Evolutionary conservation across 35 echinoderm and acorn worm species (phyloP).

Genomic region (Lytechinus variegatus): DNA sequence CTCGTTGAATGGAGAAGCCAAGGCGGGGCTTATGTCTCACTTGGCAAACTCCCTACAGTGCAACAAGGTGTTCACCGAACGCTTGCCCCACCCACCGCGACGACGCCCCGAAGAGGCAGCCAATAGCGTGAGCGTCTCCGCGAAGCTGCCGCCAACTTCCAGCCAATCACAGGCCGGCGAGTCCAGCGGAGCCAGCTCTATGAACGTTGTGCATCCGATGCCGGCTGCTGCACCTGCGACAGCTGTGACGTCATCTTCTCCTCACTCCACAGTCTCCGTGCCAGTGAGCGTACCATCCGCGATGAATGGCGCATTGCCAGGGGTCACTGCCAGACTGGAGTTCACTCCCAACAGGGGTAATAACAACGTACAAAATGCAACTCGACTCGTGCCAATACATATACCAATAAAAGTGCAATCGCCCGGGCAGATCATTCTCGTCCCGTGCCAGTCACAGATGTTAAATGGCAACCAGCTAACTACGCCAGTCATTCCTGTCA

Average conservation of each 20-base stretch:
- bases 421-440: background rate
- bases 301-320: background rate
- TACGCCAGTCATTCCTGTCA: constrained; percentile 21
- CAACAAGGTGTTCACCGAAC: background rate
- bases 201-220: constrained; percentile 31
- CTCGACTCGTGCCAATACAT: constrained; percentile 21
- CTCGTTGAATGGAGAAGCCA: constrained; percentile 52
- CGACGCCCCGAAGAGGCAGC: background rate
- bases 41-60: constrained; percentile 39
- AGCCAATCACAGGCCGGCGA: constrained; percentile 28
- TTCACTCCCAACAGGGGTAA: background rate
- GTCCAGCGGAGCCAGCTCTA: background rate
- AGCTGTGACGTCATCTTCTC: background rate
- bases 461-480: constrained; percentile 42
- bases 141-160: background rate
- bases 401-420: constrained; percentile 53
- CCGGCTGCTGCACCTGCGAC: background rate
- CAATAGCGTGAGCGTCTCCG: background rate
- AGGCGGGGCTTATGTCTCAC: constrained; percentile 55
- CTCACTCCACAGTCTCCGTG: background rate
- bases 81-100: background rate
- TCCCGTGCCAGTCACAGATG: constrained; percentile 43
- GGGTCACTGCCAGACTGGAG: background rate
- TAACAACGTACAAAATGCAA: background rate
- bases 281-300: background rate